Evolutionary conservation across 2,113 vertebrate species (phyloP), one percentile per base, ranked within the genome.

Genomic region (Nothobranchius furzeri): DNA sequence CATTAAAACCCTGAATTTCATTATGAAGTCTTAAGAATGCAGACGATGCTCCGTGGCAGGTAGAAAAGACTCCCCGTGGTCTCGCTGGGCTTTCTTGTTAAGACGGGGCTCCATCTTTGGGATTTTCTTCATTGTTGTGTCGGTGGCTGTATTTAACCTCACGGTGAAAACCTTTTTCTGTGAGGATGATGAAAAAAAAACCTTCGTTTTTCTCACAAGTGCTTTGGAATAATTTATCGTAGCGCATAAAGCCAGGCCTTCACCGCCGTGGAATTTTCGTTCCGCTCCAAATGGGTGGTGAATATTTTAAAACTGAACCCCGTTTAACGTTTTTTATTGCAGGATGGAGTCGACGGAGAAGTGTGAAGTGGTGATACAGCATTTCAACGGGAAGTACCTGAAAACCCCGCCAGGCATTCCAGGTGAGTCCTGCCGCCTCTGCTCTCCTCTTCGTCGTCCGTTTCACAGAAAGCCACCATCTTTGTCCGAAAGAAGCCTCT

Each of bases 291-390:
- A 51, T 45, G 35, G 3, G 58, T 10, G n/a, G 14, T 49, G 36
- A 35, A 62, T 58, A 45, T 49, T 67, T 59, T 42, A 20, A 72
- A 64, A 48, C 15, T 10, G 0, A 25, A 11, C 15, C 6, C 30
- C 53, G 15, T 60, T 14, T 79, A 15, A 0, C 47, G 14, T 35
- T 46, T 59, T 52, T 30, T 37, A 2, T 81, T 83, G 36, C 87
- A 91, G 90, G 76, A 91, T 91, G 90, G 90, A 91, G 75, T 91
- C 90, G 46, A 91, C 90, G 71, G 90, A 91, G 84, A 91, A 91
- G 54, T 91, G 90, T 68, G 90, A 91, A 78, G 88, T 90, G 24
- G 90, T 91, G 79, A 91, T 91, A 70, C 90, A 91, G 67, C 90
- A 91, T 79, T 91, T 91, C 84, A 91, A 91, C 14, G 90, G 90